Percentiles rank a stretch among this genome's conserved stretches.
These are phyloP conservation scores for Xylota sylvarum DNA, from an alignment of 2,888 invertebrate species.

Conservation along the genomic window DNA sequence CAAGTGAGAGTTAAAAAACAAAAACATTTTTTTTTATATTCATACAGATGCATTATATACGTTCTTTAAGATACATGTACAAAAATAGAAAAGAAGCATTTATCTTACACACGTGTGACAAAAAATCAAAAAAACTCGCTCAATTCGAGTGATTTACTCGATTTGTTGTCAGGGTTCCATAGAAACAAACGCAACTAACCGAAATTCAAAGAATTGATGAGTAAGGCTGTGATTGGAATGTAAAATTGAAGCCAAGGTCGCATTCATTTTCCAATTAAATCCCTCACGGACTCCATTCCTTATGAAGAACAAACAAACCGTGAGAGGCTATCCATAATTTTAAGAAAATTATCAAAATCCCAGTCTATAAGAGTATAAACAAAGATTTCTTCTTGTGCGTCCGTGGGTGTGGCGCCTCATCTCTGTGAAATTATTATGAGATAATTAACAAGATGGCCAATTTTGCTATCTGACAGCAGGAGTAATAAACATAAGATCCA, in stretches of 20 bases:
- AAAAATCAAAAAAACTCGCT: conserved; percentile 16
- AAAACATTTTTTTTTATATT: not conserved
- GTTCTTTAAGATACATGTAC: not conserved
- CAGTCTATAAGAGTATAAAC: not conserved
- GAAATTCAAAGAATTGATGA: conserved; percentile 48
- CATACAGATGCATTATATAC: conserved; percentile 6
- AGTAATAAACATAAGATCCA: conserved; percentile 6
- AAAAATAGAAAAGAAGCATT: conserved; percentile 17
- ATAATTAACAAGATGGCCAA: conserved; percentile 43
- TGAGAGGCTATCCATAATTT: not conserved
- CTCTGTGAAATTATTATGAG: not conserved
- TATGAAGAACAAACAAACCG: conserved; percentile 8
- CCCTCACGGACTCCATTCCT: not conserved
- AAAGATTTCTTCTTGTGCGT: not conserved
- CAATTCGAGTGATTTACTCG: not conserved
- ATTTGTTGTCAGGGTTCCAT: conserved; percentile 8
- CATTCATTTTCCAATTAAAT: conserved; percentile 14
- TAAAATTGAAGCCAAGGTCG: conserved; percentile 50
- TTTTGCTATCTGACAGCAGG: conserved; percentile 13
- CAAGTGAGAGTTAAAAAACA: conserved; percentile 1
- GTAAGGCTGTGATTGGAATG: conserved; percentile 27
- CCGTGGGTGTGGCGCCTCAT: conserved; percentile 50
- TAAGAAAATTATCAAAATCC: conserved; percentile 13
- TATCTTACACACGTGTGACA: conserved; percentile 27
- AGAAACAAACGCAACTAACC: conserved; percentile 10